Conservation (phyloP, 2,113 vertebrate genomes). For the Mohoua ochrocephala region DNA sequence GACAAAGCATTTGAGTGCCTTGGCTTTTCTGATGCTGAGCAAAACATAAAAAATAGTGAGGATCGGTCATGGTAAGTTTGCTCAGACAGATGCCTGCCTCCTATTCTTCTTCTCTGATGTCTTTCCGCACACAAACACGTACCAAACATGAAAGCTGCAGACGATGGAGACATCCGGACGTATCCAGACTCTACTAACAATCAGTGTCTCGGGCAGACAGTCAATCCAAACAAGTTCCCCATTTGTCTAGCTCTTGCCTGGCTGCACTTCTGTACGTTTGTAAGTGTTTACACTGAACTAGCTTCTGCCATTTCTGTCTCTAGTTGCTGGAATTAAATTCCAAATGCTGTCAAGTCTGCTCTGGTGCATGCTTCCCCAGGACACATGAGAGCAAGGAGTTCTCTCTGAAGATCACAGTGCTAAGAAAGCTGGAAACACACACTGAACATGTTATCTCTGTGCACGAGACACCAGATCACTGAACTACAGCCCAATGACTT, state of each 20-base stretch:
- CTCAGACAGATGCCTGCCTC: not conserved
- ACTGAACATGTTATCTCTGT: slow-evolving; percentile 11
- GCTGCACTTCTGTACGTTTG: slow-evolving; percentile 62
- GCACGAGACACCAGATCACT: slow-evolving; percentile 6
- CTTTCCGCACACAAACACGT: slow-evolving; percentile 22
- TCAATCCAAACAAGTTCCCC: slow-evolving; percentile 66
- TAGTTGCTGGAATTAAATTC: slow-evolving; percentile 53
- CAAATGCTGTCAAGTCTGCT: slow-evolving; percentile 43
- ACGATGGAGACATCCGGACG: slow-evolving; percentile 47
- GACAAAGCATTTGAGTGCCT: not conserved
- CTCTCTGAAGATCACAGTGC: not conserved
- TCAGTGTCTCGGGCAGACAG: slow-evolving; percentile 66
- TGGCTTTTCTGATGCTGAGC: not conserved
- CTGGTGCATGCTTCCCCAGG: not conserved
- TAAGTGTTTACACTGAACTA: slow-evolving; percentile 63
- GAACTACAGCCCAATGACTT: slow-evolving; percentile 3
- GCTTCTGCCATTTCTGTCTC: slow-evolving; percentile 64
- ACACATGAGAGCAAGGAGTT: not conserved
- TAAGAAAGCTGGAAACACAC: slow-evolving; percentile 25
- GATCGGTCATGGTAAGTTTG: slow-evolving; percentile 11
- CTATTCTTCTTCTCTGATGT: slow-evolving; percentile 54
- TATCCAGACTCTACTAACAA: slow-evolving; percentile 68
- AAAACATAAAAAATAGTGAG: not conserved
- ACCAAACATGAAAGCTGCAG: slow-evolving; percentile 59
- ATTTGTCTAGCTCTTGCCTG: slow-evolving; percentile 65